A percentile compares a stretch with the other conserved stretches of the same genome.
Evolutionary conservation across 1,140 invertebrate genomes (phyloP).

Genomic region (Lethrus apterus): DNA sequence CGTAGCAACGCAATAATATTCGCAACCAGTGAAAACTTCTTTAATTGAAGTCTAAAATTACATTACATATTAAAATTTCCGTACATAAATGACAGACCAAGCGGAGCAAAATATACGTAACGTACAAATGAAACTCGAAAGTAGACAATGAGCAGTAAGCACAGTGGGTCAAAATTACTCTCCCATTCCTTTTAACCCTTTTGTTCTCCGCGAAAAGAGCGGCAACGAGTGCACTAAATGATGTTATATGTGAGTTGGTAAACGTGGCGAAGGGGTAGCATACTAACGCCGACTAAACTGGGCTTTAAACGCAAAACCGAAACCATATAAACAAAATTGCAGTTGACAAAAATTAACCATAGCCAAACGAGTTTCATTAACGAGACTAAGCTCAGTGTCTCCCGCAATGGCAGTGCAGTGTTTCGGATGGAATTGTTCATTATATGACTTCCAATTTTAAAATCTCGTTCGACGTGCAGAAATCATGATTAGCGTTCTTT

Average conservation of each 20-base stretch:
- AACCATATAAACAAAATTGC: constrained; percentile 36
- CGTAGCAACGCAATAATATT: no score
- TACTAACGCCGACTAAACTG: constrained; percentile 1
- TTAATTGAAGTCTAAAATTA: no score
- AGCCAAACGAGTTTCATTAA: constrained; percentile 31
- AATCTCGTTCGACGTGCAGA: constrained; percentile 23
- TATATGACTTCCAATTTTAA: constrained; percentile 32
- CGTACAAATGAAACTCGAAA: constrained; percentile 1
- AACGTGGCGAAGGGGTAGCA: not conserved
- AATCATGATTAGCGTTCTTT: constrained; percentile 16
- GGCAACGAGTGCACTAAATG: not conserved
- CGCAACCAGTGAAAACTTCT: no score
- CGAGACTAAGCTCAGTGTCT: constrained; percentile 32
- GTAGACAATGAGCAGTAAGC: not conserved
- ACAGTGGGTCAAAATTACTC: constrained; percentile 4
- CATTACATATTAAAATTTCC: no score
- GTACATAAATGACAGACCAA: no score
- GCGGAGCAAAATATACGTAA: not conserved
- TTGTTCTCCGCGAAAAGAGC: constrained; percentile 1
- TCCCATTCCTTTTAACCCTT: no score
- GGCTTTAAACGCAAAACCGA: constrained; percentile 12
- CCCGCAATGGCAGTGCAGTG: constrained; percentile 23
- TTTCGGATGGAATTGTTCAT: constrained; percentile 19
- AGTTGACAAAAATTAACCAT: constrained; percentile 37
- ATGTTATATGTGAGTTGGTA: constrained; percentile 6